Conservation (phyloP, 2,888 invertebrate species). For the Pseudeuparius sepicola region DNA sequence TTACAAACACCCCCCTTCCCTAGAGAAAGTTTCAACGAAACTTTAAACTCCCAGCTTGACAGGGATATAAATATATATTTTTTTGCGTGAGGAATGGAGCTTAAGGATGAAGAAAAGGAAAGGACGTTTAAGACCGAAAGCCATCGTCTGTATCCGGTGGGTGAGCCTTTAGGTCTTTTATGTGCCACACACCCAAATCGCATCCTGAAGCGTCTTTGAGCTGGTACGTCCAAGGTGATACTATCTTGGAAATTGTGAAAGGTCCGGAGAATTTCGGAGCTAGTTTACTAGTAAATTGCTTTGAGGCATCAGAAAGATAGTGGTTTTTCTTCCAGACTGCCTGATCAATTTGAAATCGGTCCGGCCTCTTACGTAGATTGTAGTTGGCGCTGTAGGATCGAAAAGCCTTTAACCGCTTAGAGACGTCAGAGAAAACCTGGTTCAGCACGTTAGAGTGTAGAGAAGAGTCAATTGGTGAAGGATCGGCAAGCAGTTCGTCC, state of each 20-base stretch:
- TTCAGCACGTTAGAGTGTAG: no score
- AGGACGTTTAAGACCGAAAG: no score
- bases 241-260: constrained; percentile 9
- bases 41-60: no score
- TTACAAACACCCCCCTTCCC: no score
- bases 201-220: constrained; percentile 14
- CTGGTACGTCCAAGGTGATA: constrained; percentile 19
- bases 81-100: no score
- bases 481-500: no score
- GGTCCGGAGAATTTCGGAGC: constrained; percentile 19
- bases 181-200: constrained; percentile 17
- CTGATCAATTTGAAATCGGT: constrained; percentile 7
- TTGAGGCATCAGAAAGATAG: constrained; percentile 16
- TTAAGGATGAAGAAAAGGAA: no score
- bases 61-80: no score
- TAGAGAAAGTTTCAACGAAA: no score
- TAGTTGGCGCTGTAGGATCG: constrained; percentile 7
- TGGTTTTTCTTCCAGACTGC: constrained; percentile 14
- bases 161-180: constrained; percentile 19
- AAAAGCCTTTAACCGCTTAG: constrained; percentile 10
- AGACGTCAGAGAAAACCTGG: constrained; percentile 10
- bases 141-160: no score
- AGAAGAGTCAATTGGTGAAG: no score
- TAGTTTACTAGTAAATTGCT: constrained; percentile 17
- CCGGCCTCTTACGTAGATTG: constrained; percentile 11